These are phyloP conservation scores for Lepus timidus DNA, from an alignment of 2,113 vertebrate species.

Conservation along the genomic window DNA sequence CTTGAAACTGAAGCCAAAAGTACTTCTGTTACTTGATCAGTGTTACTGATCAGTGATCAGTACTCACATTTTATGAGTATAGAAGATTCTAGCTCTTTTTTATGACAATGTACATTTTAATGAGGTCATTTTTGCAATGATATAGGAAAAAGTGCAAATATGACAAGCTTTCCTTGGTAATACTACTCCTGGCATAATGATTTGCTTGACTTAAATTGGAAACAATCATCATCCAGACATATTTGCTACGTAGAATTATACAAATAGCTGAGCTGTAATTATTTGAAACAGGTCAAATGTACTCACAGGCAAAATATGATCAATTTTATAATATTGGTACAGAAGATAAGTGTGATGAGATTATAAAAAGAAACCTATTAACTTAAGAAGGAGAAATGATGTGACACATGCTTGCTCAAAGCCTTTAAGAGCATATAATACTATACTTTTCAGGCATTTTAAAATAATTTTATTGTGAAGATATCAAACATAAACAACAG, in stretches of 20 bases:
- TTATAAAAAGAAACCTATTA: not conserved
- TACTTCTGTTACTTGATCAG: not conserved
- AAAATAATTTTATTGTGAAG: not conserved
- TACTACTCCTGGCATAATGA: not conserved
- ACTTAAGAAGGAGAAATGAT: not conserved
- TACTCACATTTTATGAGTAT: not conserved
- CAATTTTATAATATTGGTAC: not conserved
- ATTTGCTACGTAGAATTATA: constrained; percentile 60
- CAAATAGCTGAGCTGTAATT: not conserved
- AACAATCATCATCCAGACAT: constrained; percentile 21
- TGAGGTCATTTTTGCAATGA: not conserved
- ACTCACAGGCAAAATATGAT: not conserved
- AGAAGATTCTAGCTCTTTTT: not conserved
- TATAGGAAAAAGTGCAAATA: not conserved
- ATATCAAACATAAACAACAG: not conserved
- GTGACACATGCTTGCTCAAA: not conserved
- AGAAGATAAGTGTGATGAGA: not conserved
- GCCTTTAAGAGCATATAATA: not conserved
- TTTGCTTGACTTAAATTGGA: constrained; percentile 58
- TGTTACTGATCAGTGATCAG: not conserved
- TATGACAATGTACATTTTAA: not conserved
- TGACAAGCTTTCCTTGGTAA: not conserved
- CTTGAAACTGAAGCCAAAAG: not conserved
- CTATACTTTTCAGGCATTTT: not conserved
- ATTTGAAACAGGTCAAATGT: not conserved